Conservation (phyloP, 1,140 invertebrate species). For the Heliconius melpomene region DNA sequence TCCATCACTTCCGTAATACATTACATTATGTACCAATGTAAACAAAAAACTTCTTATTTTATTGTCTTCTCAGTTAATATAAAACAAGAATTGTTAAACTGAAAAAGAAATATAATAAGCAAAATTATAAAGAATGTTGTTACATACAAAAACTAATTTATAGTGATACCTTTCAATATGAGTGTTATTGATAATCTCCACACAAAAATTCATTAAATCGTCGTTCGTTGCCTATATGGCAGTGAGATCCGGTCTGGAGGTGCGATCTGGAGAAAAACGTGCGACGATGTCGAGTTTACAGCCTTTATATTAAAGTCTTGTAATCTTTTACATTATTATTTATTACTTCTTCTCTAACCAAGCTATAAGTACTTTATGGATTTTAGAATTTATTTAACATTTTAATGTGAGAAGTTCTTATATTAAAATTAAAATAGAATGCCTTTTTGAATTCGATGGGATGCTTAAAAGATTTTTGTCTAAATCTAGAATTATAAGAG, state of each 20-base stretch:
- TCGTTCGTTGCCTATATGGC: constrained; percentile 24
- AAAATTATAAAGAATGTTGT: constrained; percentile 16
- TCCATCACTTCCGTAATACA: too few species aligned
- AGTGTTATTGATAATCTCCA: constrained; percentile 31
- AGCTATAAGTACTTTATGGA: too few species aligned
- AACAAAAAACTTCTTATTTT: too few species aligned
- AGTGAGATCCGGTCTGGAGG: constrained; percentile 26
- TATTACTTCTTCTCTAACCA: neutral
- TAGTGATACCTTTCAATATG: constrained; percentile 30
- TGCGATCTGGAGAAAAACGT: constrained; percentile 23
- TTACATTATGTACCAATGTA: too few species aligned
- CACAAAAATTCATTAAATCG: constrained; percentile 35
- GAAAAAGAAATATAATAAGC: neutral
- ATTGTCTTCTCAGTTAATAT: neutral
- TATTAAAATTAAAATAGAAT: too few species aligned
- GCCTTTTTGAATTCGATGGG: too few species aligned
- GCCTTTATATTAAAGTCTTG: neutral
- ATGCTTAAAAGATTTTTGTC: too few species aligned
- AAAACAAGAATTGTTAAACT: neutral
- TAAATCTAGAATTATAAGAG: too few species aligned
- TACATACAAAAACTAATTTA: constrained; percentile 14
- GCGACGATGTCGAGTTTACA: constrained; percentile 17
- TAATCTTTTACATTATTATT: constrained; percentile 14
- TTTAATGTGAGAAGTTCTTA: too few species aligned
- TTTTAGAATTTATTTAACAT: too few species aligned